These are phyloP conservation scores for Drosophila merina DNA, from an alignment of 2,888 invertebrate genomes.

Conservation along the genomic window DNA sequence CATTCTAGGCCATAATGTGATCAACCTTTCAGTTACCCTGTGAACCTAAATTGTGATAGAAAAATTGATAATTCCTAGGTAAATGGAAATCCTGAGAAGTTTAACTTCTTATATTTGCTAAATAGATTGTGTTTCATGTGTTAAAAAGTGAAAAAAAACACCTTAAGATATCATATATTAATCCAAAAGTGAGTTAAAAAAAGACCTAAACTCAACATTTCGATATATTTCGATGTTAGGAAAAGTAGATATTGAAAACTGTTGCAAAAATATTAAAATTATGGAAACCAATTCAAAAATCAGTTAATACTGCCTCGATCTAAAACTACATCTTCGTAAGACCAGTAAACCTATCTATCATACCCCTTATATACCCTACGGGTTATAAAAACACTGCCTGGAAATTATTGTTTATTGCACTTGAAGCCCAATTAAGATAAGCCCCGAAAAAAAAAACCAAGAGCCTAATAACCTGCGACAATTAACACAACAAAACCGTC, in stretches of 20 bases:
- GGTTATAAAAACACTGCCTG: conserved; percentile 29
- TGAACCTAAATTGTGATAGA: conserved; percentile 6
- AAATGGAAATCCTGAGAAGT: background rate
- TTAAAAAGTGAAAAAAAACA: conserved; percentile 36
- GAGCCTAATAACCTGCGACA: conserved; percentile 63
- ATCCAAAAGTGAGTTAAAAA: background rate
- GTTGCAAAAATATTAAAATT: too few species aligned
- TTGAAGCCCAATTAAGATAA: conserved; percentile 74
- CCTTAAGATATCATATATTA: conserved; percentile 13
- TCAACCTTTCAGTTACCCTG: conserved; percentile 25
- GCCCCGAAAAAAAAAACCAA: conserved; percentile 34
- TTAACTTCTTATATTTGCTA: background rate
- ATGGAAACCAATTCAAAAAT: too few species aligned
- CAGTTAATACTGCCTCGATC: too few species aligned
- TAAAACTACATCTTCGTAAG: background rate
- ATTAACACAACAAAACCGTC: conserved; percentile 64
- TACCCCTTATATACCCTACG: conserved; percentile 19
- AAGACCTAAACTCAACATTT: too few species aligned
- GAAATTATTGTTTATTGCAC: conserved; percentile 66
- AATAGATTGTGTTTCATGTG: background rate
- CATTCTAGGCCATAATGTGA: conserved; percentile 19
- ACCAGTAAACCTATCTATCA: background rate
- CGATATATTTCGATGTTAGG: too few species aligned
- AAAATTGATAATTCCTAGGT: conserved; percentile 2
- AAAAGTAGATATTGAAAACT: too few species aligned